Conservation (phyloP, 2,113 vertebrate species). For the Mionectes macconnelli region DNA sequence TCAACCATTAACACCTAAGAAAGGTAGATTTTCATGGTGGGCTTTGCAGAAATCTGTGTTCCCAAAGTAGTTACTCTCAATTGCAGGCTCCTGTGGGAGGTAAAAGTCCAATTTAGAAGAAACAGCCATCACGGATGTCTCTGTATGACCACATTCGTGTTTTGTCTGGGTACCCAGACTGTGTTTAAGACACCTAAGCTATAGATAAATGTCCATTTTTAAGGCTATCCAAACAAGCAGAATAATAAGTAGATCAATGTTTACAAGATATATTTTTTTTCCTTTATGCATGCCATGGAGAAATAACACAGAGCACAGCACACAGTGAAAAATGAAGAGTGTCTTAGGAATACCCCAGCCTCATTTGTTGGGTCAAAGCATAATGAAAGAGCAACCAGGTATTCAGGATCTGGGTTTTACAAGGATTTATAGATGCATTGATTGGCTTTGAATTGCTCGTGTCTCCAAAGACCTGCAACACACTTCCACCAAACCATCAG, state of each 20-base stretch:
- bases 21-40: background rate
- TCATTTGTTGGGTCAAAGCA: background rate
- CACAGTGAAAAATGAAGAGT: constrained; percentile 14
- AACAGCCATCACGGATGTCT: background rate
- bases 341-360: background rate
- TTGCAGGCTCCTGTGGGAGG: background rate
- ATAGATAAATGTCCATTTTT: constrained; percentile 2
- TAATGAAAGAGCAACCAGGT: constrained; percentile 30
- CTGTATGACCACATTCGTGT: background rate
- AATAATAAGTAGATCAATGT: constrained; percentile 35
- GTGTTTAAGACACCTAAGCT: background rate
- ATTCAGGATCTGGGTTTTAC: constrained; percentile 23
- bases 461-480: constrained; percentile 21
- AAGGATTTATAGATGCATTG: constrained; percentile 37
- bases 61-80: background rate
- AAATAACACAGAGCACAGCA: background rate
- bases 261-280: constrained; percentile 14
- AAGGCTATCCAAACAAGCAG: constrained; percentile 20
- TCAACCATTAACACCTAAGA: background rate
- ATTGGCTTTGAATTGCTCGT: constrained; percentile 27
- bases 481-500: background rate
- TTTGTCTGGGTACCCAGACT: background rate
- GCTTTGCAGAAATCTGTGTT: background rate
- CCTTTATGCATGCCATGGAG: background rate
- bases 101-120: background rate